Conservation (phyloP, 1,140 invertebrate species). For the Cydia pomonella region DNA sequence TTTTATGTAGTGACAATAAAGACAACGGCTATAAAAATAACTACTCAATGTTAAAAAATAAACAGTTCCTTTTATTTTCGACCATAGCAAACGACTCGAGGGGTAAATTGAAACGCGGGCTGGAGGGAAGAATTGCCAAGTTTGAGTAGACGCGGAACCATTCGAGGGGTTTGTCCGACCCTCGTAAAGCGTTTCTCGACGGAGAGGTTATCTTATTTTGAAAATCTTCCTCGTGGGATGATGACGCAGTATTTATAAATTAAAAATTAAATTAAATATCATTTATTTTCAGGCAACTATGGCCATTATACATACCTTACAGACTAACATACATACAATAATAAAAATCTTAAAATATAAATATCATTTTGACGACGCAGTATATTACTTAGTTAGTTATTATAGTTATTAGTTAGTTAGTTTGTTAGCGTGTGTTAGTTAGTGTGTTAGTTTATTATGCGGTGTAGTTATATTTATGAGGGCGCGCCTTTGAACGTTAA, state of each 20-base stretch:
- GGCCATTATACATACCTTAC: too few species aligned
- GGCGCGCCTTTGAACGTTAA: slow-evolving; percentile 8
- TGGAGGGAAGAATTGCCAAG: slow-evolving; percentile 50
- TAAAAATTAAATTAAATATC: too few species aligned
- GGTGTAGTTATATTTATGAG: too few species aligned
- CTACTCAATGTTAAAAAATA: slow-evolving; percentile 45
- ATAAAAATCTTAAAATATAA: too few species aligned
- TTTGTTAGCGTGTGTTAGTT: too few species aligned
- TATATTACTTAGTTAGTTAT: too few species aligned
- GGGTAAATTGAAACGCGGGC: slow-evolving; percentile 54
- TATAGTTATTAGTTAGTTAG: too few species aligned
- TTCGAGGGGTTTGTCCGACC: slow-evolving; percentile 56
- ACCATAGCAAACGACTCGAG: slow-evolving; percentile 43
- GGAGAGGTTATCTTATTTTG: slow-evolving; percentile 55
- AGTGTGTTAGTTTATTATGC: too few species aligned
- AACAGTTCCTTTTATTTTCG: slow-evolving; percentile 44
- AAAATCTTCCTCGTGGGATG: slow-evolving; percentile 44
- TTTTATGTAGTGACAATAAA: slow-evolving; percentile 15
- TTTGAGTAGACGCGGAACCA: slow-evolving; percentile 51
- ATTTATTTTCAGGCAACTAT: too few species aligned
- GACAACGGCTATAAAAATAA: slow-evolving; percentile 43
- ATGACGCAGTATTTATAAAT: slow-evolving; percentile 46
- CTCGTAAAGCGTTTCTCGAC: slow-evolving; percentile 48
- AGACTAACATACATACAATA: too few species aligned
- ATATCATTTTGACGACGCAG: too few species aligned